Evolutionary conservation across 23 tunicate genomes (phyloP).

Genomic region (Ascidia mentula): DNA sequence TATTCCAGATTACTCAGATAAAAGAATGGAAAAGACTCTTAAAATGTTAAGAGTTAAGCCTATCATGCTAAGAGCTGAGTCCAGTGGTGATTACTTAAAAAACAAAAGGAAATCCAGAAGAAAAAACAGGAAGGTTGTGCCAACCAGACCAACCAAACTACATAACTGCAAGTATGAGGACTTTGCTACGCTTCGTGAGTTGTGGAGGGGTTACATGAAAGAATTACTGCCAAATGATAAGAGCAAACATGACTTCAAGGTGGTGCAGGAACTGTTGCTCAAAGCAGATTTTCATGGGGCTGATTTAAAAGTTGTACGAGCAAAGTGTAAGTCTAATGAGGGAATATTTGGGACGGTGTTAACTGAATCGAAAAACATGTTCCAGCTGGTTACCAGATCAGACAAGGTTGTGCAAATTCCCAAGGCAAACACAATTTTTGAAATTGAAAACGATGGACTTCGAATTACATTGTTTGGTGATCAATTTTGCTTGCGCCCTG

Average conservation of each 20-base stretch:
- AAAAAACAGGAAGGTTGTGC: background rate
- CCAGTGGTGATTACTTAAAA: background rate
- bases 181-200: constrained; percentile 14
- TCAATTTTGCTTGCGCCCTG: constrained; percentile 59
- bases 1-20: background rate
- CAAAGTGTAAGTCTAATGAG: constrained; percentile 13
- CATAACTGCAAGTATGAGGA: constrained; percentile 26
- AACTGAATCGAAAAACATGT: constrained; percentile 44
- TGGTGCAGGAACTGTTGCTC: constrained; percentile 33
- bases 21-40: constrained; percentile 5
- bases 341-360: constrained; percentile 40
- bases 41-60: constrained; percentile 2
- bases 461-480: constrained; percentile 63
- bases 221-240: constrained; percentile 1
- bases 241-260: constrained; percentile 8
- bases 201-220: constrained; percentile 30
- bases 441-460: background rate
- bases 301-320: constrained; percentile 13
- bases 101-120: background rate
- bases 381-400: constrained; percentile 31
- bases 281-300: constrained; percentile 74
- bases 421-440: constrained; percentile 44
- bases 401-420: constrained; percentile 41
- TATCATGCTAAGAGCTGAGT: constrained; percentile 15
- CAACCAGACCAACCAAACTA: background rate